phyloP scores from a whole-genome alignment of 2,888 invertebrate genomes.

The Uloborus plumipes region DNA sequence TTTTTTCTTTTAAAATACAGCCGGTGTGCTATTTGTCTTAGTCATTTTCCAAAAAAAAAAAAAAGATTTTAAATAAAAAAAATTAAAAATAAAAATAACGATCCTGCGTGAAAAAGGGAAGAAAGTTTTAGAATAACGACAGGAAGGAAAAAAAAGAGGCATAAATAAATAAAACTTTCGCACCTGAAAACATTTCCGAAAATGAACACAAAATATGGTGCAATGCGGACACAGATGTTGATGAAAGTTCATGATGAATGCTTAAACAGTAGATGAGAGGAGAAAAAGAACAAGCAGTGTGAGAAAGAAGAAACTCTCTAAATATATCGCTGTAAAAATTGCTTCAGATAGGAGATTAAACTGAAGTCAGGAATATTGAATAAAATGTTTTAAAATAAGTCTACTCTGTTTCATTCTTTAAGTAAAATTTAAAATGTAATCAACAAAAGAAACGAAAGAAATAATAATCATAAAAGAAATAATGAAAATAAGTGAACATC shows the following conservation, averaged over 20 bases:
- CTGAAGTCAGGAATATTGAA: too few relatives aligned
- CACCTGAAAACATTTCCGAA: neutral
- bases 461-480: too few relatives aligned
- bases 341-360: too few relatives aligned
- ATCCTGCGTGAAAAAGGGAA: neutral
- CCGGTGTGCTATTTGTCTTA: neutral
- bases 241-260: constrained; percentile 22
- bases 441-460: too few relatives aligned
- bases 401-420: too few relatives aligned
- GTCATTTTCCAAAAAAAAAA: neutral
- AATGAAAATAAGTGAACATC: too few relatives aligned
- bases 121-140: neutral
- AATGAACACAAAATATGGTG: neutral
- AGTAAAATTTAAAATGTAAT: too few relatives aligned
- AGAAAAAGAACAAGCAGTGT: too few relatives aligned
- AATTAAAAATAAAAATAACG: neutral
- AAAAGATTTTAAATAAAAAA: neutral
- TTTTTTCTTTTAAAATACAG: neutral
- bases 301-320: too few relatives aligned
- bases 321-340: too few relatives aligned
- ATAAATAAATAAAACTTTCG: neutral
- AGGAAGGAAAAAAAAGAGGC: neutral
- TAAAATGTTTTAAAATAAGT: too few relatives aligned
- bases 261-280: neutral
- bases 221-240: constrained; percentile 5